Percentiles rank a stretch among this genome's conserved stretches.
Evolutionary conservation across 2,797 vertebrate species (phyloP).

Genomic region (Chiloscyllium punctatum): DNA sequence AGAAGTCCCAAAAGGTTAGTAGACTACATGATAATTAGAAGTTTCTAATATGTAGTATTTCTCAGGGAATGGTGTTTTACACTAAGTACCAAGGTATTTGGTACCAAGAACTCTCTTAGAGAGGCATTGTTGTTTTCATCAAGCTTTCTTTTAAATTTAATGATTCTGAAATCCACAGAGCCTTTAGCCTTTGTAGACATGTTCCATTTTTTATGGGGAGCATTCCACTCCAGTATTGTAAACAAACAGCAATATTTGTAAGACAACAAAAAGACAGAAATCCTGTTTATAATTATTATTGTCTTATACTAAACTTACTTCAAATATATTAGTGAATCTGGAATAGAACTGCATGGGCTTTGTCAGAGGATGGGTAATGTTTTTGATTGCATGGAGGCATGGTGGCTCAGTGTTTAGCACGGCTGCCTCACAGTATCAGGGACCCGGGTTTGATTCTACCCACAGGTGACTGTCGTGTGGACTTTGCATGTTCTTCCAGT

Average conservation of each 20-base stretch:
- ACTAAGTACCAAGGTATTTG: conserved; percentile 53
- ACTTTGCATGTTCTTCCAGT: no score
- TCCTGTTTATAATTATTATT: background rate
- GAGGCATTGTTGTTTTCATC: background rate
- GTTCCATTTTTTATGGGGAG: background rate
- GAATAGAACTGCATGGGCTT: background rate
- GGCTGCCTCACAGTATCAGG: no score
- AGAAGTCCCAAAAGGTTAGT: conserved; percentile 57
- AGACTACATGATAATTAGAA: conserved; percentile 59
- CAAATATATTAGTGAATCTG: background rate
- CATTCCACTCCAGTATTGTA: background rate
- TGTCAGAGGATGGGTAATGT: background rate
- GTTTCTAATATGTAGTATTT: conserved; percentile 55
- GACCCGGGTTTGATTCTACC: no score
- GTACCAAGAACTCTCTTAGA: background rate
- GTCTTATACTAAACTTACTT: background rate
- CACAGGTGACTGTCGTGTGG: no score
- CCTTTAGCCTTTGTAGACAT: background rate
- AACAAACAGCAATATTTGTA: background rate
- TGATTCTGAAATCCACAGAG: background rate
- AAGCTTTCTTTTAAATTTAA: background rate
- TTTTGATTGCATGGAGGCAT: conserved; percentile 26
- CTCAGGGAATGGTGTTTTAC: conserved; percentile 57
- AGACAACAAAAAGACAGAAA: background rate
- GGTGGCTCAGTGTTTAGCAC: no score